phyloP scores from a whole-genome alignment of 2,888 invertebrate genomes.

The Diplolepis rosae region DNA sequence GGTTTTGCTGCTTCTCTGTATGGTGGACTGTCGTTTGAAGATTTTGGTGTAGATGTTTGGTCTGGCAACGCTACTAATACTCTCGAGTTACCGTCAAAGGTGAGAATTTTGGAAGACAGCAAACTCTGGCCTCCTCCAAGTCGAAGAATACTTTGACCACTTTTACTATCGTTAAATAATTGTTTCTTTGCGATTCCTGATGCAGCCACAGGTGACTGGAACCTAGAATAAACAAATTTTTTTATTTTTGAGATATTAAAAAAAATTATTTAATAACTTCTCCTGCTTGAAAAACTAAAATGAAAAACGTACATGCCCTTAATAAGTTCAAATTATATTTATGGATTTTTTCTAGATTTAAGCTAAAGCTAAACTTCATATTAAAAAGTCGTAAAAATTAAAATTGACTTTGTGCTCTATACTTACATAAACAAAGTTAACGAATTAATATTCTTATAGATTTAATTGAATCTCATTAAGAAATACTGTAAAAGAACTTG shows the following conservation, averaged over 20 bases:
- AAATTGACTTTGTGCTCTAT: no score
- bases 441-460: no score
- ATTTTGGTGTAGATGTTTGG: slow-evolving; percentile 53
- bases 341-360: no score
- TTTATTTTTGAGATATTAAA: slow-evolving; percentile 10
- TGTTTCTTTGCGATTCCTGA: slow-evolving; percentile 72
- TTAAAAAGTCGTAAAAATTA: no score
- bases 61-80: slow-evolving; percentile 53
- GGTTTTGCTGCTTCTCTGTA: slow-evolving; percentile 53
- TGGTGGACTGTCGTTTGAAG: slow-evolving; percentile 53
- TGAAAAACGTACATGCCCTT: no score
- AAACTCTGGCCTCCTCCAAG: slow-evolving; percentile 37
- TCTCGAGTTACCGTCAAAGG: slow-evolving; percentile 56
- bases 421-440: no score
- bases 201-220: slow-evolving; percentile 78
- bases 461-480: no score
- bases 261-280: slow-evolving; percentile 8
- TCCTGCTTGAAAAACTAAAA: slow-evolving; percentile 23
- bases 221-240: slow-evolving; percentile 75
- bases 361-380: no score
- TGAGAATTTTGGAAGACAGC: slow-evolving; percentile 54
- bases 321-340: no score
- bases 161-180: slow-evolving; percentile 64
- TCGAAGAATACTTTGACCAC: slow-evolving; percentile 53
- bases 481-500: no score